Evolutionary conservation across 92 coral and sea anemone species (phyloP), one percentile per base, ranked within the genome.

Genomic region (Palythoa grandis): DNA sequence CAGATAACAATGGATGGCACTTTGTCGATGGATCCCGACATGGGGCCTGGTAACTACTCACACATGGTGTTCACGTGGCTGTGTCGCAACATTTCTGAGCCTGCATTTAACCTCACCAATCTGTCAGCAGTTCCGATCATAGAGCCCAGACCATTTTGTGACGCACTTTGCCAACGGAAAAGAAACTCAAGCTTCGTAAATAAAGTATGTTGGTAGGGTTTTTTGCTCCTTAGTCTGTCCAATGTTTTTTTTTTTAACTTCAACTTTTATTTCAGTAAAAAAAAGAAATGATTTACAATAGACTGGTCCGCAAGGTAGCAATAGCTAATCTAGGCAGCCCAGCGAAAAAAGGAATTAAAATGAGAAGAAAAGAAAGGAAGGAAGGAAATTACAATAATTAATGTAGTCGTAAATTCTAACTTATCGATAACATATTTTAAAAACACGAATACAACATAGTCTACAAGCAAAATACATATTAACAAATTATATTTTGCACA

Each of bases 61-160:
- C 67, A 78, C 48, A 94, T 93, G 86, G 70, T 77, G 58, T 94
- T 88, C 77, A 54, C 52, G 47, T 90, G 95, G 95, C 72, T 94
- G 40, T 94, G 98, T 71, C 92, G 98, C 14, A 92, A 92, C 52
- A 29, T 2, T 0, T 84, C 92, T 1, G 98, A 94, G 60, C 79
- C 91, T 14, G 82, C 56, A 23, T 84, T 90, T 73, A 4, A 76
- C 22, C 85, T 70, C 29, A 79, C 79, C 19, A 72, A 90, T 69
- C 65, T 90, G 25, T 58, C 70, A 14, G 22, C 74, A 19, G 90
- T 90, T 43, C 85, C 80, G 3, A 1, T 57, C 2, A 78, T 89
- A 5, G 16, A 80, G 11, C 85, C 85, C 40, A 80, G 54, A 17
- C 85, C 74, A n/a, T 25, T 80, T 22, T 80, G 85, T 20, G 74